Evolutionary conservation across 2,113 vertebrate species (phyloP).

Genomic region (Archocentrus centrarchus): DNA sequence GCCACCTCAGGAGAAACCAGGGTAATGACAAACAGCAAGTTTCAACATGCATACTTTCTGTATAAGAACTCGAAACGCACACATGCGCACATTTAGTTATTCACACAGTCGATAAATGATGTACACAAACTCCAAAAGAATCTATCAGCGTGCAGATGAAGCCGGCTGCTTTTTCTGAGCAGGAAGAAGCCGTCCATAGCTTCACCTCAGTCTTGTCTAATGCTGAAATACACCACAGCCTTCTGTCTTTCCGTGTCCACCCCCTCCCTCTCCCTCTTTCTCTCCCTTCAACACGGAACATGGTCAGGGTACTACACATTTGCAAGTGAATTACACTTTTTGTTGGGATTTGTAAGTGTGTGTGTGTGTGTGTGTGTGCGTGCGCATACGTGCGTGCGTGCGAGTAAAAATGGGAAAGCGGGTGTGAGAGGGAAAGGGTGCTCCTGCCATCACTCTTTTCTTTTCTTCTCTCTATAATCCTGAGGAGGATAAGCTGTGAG

Average conservation of each 20-base stretch:
- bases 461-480: conserved; percentile 82
- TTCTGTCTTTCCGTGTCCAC: conserved; percentile 56
- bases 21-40: conserved; percentile 48
- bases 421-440: conserved; percentile 59
- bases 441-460: conserved; percentile 74
- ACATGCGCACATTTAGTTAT: neutral
- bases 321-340: conserved; percentile 84
- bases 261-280: conserved; percentile 52
- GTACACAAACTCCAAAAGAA: conserved; percentile 19
- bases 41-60: conserved; percentile 18
- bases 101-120: conserved; percentile 1
- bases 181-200: conserved; percentile 68
- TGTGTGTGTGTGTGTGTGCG: conserved; percentile 29
- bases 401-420: conserved; percentile 57
- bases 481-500: conserved; percentile 81
- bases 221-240: conserved; percentile 52
- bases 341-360: conserved; percentile 61
- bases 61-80: neutral
- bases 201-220: conserved; percentile 57
- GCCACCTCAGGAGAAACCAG: conserved; percentile 47
- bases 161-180: conserved; percentile 49
- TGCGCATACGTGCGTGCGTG: conserved; percentile 10
- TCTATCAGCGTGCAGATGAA: conserved; percentile 30
- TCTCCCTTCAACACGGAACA: conserved; percentile 66
- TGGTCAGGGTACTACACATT: conserved; percentile 76